phyloP scores from a whole-genome alignment of 2,888 invertebrate species.

The Cryptocephalus moraei region DNA sequence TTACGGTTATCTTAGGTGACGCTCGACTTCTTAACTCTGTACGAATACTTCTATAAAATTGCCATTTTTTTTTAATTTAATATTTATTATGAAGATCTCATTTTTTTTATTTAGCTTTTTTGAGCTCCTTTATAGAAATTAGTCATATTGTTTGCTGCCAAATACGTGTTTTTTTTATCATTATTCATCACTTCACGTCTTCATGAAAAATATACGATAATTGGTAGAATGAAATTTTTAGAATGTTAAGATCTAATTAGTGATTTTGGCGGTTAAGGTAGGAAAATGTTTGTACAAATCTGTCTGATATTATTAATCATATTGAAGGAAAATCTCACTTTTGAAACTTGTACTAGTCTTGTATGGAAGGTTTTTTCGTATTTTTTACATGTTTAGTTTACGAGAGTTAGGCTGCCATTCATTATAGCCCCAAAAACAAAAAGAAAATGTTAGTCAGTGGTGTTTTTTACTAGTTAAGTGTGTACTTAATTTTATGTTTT shows the following conservation, averaged over 20 bases:
- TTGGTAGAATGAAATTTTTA: too few species aligned
- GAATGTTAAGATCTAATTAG: background rate
- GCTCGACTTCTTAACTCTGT: too few species aligned
- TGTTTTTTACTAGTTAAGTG: too few species aligned
- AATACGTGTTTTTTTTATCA: background rate
- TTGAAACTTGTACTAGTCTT: slow-evolving; percentile 26
- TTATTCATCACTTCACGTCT: background rate
- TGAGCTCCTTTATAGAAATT: background rate
- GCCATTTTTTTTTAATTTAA: slow-evolving; percentile 10
- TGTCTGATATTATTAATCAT: slow-evolving; percentile 14
- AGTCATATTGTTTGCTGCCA: background rate
- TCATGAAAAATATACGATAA: background rate
- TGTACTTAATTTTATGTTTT: too few species aligned
- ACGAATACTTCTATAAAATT: slow-evolving; percentile 1
- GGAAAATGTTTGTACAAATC: slow-evolving; percentile 15
- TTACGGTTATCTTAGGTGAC: too few species aligned
- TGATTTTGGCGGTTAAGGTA: background rate
- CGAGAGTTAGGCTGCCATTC: slow-evolving; percentile 23
- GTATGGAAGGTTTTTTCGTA: slow-evolving; percentile 14
- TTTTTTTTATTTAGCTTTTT: background rate
- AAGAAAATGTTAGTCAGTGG: too few species aligned
- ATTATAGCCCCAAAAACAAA: background rate
- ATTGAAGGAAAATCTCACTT: slow-evolving; percentile 14
- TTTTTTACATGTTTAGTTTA: slow-evolving; percentile 17
- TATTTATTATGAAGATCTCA: slow-evolving; percentile 5